Evolutionary conservation across 2,113 vertebrate species (phyloP).

Genomic region (Cepphus grylle): DNA sequence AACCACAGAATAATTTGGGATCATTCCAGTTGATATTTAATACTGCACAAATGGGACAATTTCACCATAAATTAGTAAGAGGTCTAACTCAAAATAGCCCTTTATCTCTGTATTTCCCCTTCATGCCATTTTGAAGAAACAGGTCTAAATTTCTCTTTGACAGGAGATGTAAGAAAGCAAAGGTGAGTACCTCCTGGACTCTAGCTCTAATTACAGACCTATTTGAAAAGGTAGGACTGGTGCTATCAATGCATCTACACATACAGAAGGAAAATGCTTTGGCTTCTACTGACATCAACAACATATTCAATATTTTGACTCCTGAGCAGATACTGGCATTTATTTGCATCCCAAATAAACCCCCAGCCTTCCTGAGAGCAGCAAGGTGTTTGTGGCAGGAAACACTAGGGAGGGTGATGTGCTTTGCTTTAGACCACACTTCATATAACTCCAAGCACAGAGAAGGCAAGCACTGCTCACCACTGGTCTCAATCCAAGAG

Average conservation of each 20-base stretch:
- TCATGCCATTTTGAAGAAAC: background rate
- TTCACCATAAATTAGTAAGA: background rate
- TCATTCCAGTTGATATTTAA: background rate
- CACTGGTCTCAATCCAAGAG: background rate
- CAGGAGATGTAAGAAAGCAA: background rate
- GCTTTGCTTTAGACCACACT: background rate
- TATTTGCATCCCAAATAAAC: background rate
- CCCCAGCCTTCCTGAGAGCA: background rate
- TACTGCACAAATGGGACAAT: background rate
- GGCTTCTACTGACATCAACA: background rate
- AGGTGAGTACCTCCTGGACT: background rate
- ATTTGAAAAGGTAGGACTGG: background rate
- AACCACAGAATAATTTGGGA: background rate
- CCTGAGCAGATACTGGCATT: background rate
- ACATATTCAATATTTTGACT: background rate
- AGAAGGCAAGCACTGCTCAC: background rate
- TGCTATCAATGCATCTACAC: background rate
- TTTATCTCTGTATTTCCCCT: background rate
- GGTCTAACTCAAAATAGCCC: background rate
- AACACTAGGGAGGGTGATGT: background rate
- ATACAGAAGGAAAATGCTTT: background rate
- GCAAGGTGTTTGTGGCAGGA: background rate
- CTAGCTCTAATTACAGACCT: background rate
- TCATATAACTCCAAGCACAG: background rate
- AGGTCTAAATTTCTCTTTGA: background rate